phyloP scores from a whole-genome alignment of 1,140 invertebrate genomes.

The Megalonaias nervosa region DNA sequence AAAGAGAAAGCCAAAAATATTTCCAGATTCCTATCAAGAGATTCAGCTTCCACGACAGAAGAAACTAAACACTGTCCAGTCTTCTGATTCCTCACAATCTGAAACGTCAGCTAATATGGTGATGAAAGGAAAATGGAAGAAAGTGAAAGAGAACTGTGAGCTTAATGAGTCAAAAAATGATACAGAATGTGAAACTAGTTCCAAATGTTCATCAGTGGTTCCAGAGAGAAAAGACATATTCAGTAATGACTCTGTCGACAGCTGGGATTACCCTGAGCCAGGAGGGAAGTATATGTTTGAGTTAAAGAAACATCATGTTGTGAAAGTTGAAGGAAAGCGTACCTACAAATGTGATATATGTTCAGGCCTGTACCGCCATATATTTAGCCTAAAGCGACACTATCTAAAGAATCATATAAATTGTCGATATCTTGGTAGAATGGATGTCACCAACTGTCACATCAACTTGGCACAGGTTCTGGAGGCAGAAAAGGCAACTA shows the following conservation, averaged over 20 bases:
- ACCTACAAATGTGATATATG: conserved; percentile 75
- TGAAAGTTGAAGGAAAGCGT: conserved; percentile 61
- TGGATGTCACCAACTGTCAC: conserved; percentile 56
- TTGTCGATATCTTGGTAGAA: conserved; percentile 71
- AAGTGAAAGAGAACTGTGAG: conserved; percentile 17
- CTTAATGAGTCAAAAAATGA: not conserved
- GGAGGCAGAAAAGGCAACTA: conserved; percentile 17
- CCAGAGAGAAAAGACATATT: not conserved
- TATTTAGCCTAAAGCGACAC: conserved; percentile 75
- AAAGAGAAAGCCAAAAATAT: conserved; percentile 28
- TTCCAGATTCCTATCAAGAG: conserved; percentile 25
- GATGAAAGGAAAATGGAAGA: conserved; percentile 1
- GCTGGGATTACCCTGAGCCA: conserved; percentile 38
- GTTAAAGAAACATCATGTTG: conserved; percentile 38
- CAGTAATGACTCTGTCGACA: conserved; percentile 20
- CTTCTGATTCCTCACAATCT: conserved; percentile 3
- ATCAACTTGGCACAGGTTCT: conserved; percentile 43
- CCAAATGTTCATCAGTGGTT: not conserved
- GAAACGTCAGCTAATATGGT: not conserved
- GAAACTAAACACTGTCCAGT: not conserved
- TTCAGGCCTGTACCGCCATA: conserved; percentile 71
- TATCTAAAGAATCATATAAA: conserved; percentile 76
- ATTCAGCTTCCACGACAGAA: too few relatives aligned
- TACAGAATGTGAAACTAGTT: not conserved
- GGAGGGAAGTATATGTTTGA: conserved; percentile 56